phyloP scores from a whole-genome alignment of 2,797 vertebrate species.

The Anas flavirostris region DNA sequence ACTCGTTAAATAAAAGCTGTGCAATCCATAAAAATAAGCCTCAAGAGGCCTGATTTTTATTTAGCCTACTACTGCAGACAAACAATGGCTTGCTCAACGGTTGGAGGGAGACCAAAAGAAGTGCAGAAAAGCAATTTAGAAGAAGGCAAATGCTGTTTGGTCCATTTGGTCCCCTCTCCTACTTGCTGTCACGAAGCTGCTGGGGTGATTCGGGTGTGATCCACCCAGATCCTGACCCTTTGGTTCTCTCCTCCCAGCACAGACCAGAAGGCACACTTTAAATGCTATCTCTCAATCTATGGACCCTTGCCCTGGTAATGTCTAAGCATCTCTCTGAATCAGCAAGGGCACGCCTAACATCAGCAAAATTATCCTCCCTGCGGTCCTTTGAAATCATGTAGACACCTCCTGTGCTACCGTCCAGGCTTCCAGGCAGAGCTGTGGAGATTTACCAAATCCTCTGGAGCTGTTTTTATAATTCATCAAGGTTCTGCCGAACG shows the following conservation, averaged over 20 bases:
- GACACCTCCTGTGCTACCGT: neutral
- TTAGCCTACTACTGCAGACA: neutral
- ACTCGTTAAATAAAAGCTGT: neutral
- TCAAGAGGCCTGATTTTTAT: neutral
- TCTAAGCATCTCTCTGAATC: neutral
- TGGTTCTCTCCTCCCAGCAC: neutral
- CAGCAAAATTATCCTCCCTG: neutral
- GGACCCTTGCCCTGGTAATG: neutral
- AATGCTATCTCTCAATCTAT: neutral
- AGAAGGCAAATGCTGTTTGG: neutral
- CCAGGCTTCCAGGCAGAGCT: neutral
- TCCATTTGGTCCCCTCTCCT: neutral
- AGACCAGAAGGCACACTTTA: neutral
- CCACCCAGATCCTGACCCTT: rapidly evolving
- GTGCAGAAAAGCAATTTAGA: neutral
- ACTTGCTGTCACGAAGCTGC: neutral
- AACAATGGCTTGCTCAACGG: neutral
- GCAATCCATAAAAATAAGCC: neutral
- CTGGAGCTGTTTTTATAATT: neutral
- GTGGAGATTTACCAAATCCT: neutral
- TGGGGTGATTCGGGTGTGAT: rapidly evolving
- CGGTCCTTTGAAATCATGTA: neutral
- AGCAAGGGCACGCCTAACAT: neutral
- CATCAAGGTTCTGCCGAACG: neutral
- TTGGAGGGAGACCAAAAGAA: neutral